Evolutionary conservation across 2,113 vertebrate genomes (phyloP).

Genomic region (Apteryx owenii): DNA sequence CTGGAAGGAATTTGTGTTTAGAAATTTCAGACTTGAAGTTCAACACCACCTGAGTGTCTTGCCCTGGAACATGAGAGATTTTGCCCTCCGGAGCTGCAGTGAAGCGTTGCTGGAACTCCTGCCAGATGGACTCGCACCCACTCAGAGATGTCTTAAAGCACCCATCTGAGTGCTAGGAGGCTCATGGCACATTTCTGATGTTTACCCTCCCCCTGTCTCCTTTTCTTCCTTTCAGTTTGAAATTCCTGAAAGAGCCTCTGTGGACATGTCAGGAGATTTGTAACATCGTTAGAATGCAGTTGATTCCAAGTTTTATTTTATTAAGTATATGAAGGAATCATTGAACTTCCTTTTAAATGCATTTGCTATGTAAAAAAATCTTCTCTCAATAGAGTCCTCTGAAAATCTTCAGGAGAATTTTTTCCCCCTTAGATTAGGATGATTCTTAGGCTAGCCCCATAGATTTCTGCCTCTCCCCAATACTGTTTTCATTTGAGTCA

Average conservation of each 20-base stretch:
- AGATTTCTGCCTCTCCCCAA: rapidly evolving
- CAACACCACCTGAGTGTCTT: not conserved
- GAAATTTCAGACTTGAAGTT: not conserved
- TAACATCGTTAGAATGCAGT: not conserved
- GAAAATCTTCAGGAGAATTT: not conserved
- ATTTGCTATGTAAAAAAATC: not conserved
- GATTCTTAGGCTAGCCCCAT: not conserved
- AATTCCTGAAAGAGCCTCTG: not conserved
- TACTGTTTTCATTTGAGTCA: not conserved
- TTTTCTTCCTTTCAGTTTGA: not conserved
- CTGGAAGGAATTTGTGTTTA: not conserved
- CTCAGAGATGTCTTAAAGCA: not conserved
- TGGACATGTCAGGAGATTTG: not conserved
- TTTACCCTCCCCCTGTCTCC: not conserved
- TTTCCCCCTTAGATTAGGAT: not conserved
- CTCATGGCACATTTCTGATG: not conserved
- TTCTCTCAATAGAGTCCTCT: not conserved
- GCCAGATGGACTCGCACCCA: not conserved
- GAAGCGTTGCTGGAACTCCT: not conserved
- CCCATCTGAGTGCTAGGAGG: not conserved
- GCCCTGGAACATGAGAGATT: not conserved
- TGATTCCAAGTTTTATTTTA: not conserved
- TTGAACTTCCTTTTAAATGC: not conserved
- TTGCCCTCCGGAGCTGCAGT: not conserved
- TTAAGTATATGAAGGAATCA: not conserved